Percentiles rank a stretch among this genome's conserved stretches.
Evolutionary conservation across 2,888 invertebrate species (phyloP).

Genomic region (Tenthredo amoena): DNA sequence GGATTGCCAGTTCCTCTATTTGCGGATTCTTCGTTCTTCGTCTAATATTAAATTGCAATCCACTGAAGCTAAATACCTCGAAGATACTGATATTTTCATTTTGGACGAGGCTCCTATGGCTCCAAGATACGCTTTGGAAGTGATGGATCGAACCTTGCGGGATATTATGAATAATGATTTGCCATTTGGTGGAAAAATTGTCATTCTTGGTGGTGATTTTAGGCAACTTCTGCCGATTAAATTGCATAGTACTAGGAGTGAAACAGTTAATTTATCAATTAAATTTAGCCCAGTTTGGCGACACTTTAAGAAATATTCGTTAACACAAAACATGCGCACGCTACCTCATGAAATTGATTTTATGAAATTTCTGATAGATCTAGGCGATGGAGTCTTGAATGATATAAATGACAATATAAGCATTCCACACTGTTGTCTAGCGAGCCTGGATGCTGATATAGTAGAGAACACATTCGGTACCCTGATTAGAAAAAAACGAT

Average conservation of each 20-base stretch:
- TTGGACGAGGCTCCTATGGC: constrained; percentile 59
- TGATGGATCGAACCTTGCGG: constrained; percentile 51
- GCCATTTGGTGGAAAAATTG: constrained; percentile 51
- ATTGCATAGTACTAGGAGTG: not conserved
- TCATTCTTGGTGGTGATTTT: constrained; percentile 36
- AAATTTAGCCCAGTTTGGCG: constrained; percentile 40
- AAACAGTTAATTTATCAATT: constrained; percentile 36
- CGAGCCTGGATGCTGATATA: constrained; percentile 54
- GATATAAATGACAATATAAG: constrained; percentile 51
- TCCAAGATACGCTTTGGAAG: constrained; percentile 45
- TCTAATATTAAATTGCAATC: constrained; percentile 56
- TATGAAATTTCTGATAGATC: constrained; percentile 41
- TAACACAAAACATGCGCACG: constrained; percentile 46
- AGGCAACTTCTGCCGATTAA: constrained; percentile 27
- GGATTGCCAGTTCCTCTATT: constrained; percentile 57
- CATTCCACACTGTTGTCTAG: constrained; percentile 53
- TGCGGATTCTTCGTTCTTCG: constrained; percentile 53
- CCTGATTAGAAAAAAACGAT: constrained; percentile 54
- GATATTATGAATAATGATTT: constrained; percentile 48
- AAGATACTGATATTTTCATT: constrained; percentile 53
- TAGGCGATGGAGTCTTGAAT: constrained; percentile 42
- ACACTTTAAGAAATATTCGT: constrained; percentile 27
- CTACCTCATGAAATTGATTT: constrained; percentile 43
- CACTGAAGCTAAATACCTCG: constrained; percentile 38
- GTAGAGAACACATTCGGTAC: constrained; percentile 55